Evolutionary conservation across 2,888 invertebrate genomes (phyloP).

Genomic region (Melitaea athalia): DNA sequence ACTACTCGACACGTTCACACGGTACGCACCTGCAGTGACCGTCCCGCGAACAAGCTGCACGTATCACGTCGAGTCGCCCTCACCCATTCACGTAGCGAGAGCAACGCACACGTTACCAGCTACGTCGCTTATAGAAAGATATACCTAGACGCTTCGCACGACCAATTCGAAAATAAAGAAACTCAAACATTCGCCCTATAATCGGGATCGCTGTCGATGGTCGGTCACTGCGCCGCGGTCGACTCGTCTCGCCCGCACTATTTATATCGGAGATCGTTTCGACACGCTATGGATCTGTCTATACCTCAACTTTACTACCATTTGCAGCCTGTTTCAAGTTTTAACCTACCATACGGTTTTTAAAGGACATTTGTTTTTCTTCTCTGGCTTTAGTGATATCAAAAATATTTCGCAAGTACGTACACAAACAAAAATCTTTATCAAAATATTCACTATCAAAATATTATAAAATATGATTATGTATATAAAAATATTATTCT

Average conservation of each 20-base stretch:
- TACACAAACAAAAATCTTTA: too few species aligned
- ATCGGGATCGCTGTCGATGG: constrained; percentile 79
- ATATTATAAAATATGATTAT: too few species aligned
- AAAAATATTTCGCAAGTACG: background rate
- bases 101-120: constrained; percentile 51
- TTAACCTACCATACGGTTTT: constrained; percentile 43
- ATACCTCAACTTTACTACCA: constrained; percentile 79
- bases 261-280: constrained; percentile 79
- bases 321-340: constrained; percentile 79
- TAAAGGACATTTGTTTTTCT: background rate
- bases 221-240: constrained; percentile 73
- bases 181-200: constrained; percentile 75
- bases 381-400: too few species aligned
- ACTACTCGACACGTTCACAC: constrained; percentile 60
- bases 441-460: background rate
- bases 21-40: constrained; percentile 45
- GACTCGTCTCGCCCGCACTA: constrained; percentile 71
- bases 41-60: constrained; percentile 31
- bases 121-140: constrained; percentile 49
- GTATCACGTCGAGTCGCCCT: constrained; percentile 12
- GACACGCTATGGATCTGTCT: constrained; percentile 72
- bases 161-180: constrained; percentile 80
- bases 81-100: constrained; percentile 32
- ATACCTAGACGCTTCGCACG: constrained; percentile 45
- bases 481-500: background rate